Conservation (phyloP, 2,888 invertebrate species). For the Campoplex nolae region DNA sequence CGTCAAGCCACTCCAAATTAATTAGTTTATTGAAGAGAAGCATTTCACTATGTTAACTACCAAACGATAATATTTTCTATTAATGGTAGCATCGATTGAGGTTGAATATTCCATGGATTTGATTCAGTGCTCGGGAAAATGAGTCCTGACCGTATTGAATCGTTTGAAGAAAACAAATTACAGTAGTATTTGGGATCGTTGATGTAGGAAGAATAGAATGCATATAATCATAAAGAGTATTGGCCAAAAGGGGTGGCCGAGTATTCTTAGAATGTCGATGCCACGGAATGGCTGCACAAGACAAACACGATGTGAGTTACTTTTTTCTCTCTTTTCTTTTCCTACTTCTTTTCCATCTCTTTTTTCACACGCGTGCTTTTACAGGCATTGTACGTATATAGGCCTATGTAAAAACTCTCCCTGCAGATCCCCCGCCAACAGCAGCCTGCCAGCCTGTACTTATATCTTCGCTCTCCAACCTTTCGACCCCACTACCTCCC, state of each 20-base stretch:
- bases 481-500: slow-evolving; percentile 58
- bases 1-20: background rate
- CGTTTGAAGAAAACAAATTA: slow-evolving; percentile 2
- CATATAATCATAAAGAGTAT: slow-evolving; percentile 60
- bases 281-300: slow-evolving; percentile 71
- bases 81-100: background rate
- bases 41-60: background rate
- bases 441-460: slow-evolving; percentile 59
- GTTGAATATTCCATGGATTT: background rate
- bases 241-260: slow-evolving; percentile 68
- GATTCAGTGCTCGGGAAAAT: background rate
- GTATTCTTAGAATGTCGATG: slow-evolving; percentile 72
- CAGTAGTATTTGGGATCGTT: background rate
- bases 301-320: slow-evolving; percentile 69
- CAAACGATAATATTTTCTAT: background rate
- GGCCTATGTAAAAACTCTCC: slow-evolving; percentile 3
- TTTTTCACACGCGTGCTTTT: slow-evolving; percentile 57
- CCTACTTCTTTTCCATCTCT: slow-evolving; percentile 63
- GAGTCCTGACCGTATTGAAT: background rate
- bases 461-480: slow-evolving; percentile 65
- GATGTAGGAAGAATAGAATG: slow-evolving; percentile 11
- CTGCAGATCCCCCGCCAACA: slow-evolving; percentile 44
- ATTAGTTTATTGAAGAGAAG: background rate
- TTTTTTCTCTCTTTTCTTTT: slow-evolving; percentile 55
- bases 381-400: slow-evolving; percentile 6